Evolutionary conservation across 2,113 vertebrate species (phyloP).

Genomic region (Brienomyrus longianalis): DNA sequence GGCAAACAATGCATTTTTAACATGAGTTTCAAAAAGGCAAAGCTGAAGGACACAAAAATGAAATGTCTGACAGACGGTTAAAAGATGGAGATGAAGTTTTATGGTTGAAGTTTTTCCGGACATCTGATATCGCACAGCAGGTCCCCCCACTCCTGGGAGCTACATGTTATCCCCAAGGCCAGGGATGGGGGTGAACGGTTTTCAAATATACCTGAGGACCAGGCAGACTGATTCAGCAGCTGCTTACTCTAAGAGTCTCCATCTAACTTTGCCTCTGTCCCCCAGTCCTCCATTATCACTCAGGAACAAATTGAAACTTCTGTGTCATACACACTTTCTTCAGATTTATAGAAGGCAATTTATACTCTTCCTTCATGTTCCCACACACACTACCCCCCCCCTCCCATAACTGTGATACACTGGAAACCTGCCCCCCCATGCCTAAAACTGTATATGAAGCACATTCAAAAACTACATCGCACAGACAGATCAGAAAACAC

Average conservation of each 20-base stretch:
- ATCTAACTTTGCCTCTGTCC: constrained; percentile 18
- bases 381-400: not conserved
- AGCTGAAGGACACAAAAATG: not conserved
- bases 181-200: not conserved
- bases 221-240: constrained; percentile 18
- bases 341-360: not conserved
- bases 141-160: not conserved
- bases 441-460: not conserved
- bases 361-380: not conserved
- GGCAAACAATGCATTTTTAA: not conserved
- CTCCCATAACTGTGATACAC: not conserved
- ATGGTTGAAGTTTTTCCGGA: not conserved
- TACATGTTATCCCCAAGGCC: not conserved
- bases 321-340: not conserved
- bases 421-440: not conserved
- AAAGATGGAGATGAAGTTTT: not conserved
- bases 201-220: not conserved
- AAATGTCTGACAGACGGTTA: not conserved
- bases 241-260: constrained; percentile 11
- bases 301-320: constrained; percentile 13
- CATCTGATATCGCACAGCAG: not conserved
- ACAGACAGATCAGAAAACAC: not conserved
- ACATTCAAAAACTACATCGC: not conserved
- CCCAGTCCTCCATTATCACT: not conserved
- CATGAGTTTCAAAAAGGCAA: not conserved